Percentiles rank a stretch among this genome's conserved stretches.
phyloP scores from a whole-genome alignment of 2,888 invertebrate species.

The Kuschelorhynchus macadamiae region DNA sequence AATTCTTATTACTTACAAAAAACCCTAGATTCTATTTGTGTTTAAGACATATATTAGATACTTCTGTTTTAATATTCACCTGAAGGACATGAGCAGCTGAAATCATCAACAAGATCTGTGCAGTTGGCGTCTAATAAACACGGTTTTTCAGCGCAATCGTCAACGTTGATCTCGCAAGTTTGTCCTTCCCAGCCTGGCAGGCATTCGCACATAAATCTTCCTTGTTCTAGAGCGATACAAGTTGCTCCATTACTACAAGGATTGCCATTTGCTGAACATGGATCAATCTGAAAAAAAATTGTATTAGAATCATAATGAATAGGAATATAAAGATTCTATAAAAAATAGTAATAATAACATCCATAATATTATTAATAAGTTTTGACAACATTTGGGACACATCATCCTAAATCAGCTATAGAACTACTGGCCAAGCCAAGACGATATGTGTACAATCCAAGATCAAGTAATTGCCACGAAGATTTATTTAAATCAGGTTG shows the following conservation, averaged over 20 bases:
- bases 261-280: constrained; percentile 89
- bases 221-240: constrained; percentile 91
- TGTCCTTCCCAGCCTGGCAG: constrained; percentile 98
- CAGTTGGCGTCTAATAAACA: constrained; percentile 92
- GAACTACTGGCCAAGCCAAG: too few species aligned
- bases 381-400: too few species aligned
- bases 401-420: too few species aligned
- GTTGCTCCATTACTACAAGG: constrained; percentile 93
- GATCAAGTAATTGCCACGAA: too few species aligned
- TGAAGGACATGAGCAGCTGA: constrained; percentile 91
- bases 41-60: too few species aligned
- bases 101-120: constrained; percentile 95
- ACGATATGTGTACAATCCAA: too few species aligned
- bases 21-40: too few species aligned
- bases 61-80: constrained; percentile 6
- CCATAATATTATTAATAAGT: too few species aligned
- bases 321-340: neutral
- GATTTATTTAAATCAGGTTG: too few species aligned
- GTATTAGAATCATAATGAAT: neutral
- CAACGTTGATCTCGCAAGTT: constrained; percentile 92
- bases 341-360: too few species aligned
- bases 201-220: constrained; percentile 95
- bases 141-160: constrained; percentile 94
- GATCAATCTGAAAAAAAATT: constrained; percentile 79
- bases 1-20: too few species aligned